Percentiles rank a stretch among this genome's conserved stretches.
These are phyloP conservation scores for Coracopsis vasa DNA, from an alignment of 2,113 vertebrate species.

Conservation along the genomic window DNA sequence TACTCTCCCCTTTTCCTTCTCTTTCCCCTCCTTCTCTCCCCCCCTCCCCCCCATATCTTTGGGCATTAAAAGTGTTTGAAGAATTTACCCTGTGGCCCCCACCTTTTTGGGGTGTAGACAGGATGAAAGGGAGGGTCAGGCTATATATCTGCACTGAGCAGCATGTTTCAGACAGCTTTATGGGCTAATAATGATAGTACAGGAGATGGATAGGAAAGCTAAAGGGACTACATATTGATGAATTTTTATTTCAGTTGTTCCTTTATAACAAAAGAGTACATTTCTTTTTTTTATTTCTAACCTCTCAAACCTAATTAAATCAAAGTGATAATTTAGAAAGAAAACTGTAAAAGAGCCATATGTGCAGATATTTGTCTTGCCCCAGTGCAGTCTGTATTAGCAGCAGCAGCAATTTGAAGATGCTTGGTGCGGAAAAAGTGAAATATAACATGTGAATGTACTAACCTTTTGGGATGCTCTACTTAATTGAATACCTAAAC, in stretches of 20 bases:
- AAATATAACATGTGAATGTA: constrained; percentile 60
- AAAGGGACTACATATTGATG: background rate
- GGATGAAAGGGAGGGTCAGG: background rate
- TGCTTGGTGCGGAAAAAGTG: constrained; percentile 72
- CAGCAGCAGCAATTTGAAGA: constrained; percentile 67
- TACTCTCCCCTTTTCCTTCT: background rate
- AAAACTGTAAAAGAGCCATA: constrained; percentile 60
- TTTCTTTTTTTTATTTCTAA: constrained; percentile 13
- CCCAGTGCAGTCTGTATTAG: constrained; percentile 34
- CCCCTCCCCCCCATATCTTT: fast-evolving
- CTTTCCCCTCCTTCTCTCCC: no score
- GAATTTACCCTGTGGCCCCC: background rate
- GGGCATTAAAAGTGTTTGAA: background rate
- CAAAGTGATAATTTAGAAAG: constrained; percentile 63
- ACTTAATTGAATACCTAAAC: constrained; percentile 70
- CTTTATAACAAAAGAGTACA: background rate
- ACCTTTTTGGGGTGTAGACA: background rate
- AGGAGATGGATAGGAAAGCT: background rate
- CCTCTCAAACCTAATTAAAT: constrained; percentile 58
- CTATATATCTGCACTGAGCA: background rate
- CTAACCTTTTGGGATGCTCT: constrained; percentile 65
- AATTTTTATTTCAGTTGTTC: constrained; percentile 17
- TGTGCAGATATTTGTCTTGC: constrained; percentile 57
- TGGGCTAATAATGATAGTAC: background rate
- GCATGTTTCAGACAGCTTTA: background rate